Evolutionary conservation across 1,140 invertebrate species (phyloP), one percentile per base, ranked within the genome.

Genomic region (Penaeus chinensis): DNA sequence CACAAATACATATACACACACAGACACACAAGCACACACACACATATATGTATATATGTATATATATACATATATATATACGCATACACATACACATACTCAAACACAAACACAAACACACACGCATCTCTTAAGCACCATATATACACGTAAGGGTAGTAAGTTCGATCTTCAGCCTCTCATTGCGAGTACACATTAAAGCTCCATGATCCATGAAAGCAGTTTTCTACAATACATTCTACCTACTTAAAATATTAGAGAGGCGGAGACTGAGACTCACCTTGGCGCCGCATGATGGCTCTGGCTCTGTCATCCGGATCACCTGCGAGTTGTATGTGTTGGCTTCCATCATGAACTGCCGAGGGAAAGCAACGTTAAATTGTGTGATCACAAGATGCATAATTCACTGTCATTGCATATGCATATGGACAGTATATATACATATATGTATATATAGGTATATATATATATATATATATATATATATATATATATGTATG

Each of bases 221-320:
- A 47, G 54, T 13, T 54, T 13, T 54, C 54, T 16, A 16, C 16
- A 54, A 54, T 13, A 54, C 54, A 16, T 54, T 13, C 10, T 2
- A 54, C 54, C 8, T 54, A 13, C 10, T 54, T 11, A 54, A 8
- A 54, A 10, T 54, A 11, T 8, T 8, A 54, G 37, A 11, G 37
- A 20, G 37, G 22, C 18, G n/a, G 20, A 24, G 18, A 76, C 3
- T 61, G 22, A 74, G 4, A 62, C 74, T 85, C 8, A 85, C 84
- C 74, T 78, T 85, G 11, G 27, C 19, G 74, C 84, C 18, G 27
- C 20, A 5, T 42, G 84, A 85, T 22, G 84, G 84, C 74, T 85
- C 61, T 19, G 84, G 84, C 74, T 85, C 84, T 27, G 84, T 85
- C 84, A 85, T 85, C 24, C 84, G 74, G 61, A 85, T 85, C 74